Conservation (phyloP, 2,113 vertebrate genomes). For the Zosterops borbonicus region DNA sequence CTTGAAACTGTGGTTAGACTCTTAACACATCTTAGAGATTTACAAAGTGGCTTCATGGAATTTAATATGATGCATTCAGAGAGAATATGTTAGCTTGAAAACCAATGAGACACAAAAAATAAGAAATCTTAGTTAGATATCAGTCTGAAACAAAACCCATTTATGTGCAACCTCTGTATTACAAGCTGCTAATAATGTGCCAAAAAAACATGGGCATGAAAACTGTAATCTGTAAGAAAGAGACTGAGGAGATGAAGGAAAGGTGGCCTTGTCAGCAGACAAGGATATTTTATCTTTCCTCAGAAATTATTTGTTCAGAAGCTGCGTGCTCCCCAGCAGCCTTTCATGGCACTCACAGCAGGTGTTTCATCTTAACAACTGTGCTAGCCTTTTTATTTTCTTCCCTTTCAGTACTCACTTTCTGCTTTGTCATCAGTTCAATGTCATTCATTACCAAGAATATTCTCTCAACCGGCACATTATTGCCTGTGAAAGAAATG, state of each 20-base stretch:
- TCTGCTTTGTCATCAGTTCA: constrained; percentile 35
- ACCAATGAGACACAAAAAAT: neutral
- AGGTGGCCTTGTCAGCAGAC: neutral
- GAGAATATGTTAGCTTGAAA: constrained; percentile 30
- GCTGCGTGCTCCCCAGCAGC: neutral
- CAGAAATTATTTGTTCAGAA: neutral
- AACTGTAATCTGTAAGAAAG: neutral
- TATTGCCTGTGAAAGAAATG: constrained; percentile 17
- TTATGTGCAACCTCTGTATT: neutral
- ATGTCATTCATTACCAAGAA: constrained; percentile 13
- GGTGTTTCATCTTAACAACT: constrained; percentile 36
- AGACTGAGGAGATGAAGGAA: neutral
- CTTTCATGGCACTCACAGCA: neutral
- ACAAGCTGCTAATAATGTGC: neutral
- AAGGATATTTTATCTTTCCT: neutral
- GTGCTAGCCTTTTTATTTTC: neutral
- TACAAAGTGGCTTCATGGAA: constrained; percentile 9
- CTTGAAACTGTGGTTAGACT: neutral
- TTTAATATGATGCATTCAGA: neutral
- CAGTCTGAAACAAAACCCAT: neutral
- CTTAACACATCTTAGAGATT: constrained; percentile 1
- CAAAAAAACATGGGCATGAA: neutral
- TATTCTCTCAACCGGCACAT: neutral
- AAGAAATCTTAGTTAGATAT: neutral
- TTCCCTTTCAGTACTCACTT: neutral